phyloP scores from a whole-genome alignment of 2,113 vertebrate species.

The Carettochelys insculpta region DNA sequence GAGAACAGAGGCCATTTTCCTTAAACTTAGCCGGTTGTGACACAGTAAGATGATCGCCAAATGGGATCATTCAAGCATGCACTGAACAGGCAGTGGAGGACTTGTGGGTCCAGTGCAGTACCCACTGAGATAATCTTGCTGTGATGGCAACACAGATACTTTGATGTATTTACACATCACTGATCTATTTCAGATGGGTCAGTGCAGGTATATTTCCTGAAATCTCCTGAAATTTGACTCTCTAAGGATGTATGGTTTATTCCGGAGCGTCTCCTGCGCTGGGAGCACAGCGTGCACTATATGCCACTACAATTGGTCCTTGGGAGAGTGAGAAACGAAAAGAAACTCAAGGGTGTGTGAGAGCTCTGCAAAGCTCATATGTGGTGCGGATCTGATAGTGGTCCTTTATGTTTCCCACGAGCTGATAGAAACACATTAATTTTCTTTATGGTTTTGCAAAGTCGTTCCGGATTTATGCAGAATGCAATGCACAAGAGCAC shows the following conservation, averaged over 20 bases:
- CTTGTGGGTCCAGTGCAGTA: background rate
- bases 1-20: background rate
- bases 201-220: background rate
- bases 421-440: background rate
- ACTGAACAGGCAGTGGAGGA: background rate
- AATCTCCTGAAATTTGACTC: background rate
- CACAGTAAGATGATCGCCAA: background rate
- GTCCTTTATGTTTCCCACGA: background rate
- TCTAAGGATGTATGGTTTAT: background rate
- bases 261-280: background rate
- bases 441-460: background rate
- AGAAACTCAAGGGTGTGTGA: background rate
- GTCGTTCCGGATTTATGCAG: background rate
- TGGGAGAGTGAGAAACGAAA: background rate
- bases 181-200: background rate
- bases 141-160: background rate
- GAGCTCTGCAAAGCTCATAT: background rate
- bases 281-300: background rate
- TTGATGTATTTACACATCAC: background rate
- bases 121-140: background rate
- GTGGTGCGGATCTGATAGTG: background rate
- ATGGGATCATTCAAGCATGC: background rate
- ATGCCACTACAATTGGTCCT: background rate
- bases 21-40: background rate
- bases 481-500: accelerated